Evolutionary conservation across 2,113 vertebrate genomes (phyloP).

Genomic region (Silurus meridionalis): DNA sequence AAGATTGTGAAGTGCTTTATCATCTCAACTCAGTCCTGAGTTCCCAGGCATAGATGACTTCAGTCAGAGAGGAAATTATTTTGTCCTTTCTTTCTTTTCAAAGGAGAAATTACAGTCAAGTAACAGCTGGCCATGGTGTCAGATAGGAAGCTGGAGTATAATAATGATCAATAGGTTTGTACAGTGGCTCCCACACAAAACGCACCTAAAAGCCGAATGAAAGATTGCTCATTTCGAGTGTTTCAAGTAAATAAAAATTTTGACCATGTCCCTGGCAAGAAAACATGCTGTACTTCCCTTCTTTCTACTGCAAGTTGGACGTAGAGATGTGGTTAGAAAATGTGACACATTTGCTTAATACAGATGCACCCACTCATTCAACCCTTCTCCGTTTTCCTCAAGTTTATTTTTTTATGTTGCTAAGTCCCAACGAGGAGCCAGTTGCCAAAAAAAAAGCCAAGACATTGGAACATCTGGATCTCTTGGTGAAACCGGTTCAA

Average conservation of each 20-base stretch:
- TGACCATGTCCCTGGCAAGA: background rate
- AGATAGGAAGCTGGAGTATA: background rate
- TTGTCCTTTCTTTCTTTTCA: background rate
- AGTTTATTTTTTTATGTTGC: constrained; percentile 57
- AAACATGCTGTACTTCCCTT: background rate
- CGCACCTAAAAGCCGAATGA: background rate
- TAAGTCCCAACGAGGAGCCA: constrained; percentile 54
- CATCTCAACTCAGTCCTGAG: background rate
- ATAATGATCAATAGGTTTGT: background rate
- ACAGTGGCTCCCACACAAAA: background rate
- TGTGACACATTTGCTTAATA: constrained; percentile 8
- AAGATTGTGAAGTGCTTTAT: background rate
- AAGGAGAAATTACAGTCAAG: background rate
- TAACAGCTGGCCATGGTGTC: background rate
- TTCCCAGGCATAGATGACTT: background rate
- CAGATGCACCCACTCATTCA: constrained; percentile 39
- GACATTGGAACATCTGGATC: constrained; percentile 70
- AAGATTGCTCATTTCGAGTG: background rate
- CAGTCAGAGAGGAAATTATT: constrained; percentile 12
- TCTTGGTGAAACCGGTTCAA: constrained; percentile 61
- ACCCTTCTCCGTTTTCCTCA: background rate
- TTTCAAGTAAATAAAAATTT: background rate
- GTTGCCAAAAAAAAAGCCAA: constrained; percentile 54
- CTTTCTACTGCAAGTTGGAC: background rate
- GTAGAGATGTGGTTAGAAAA: background rate